phyloP scores from a whole-genome alignment of 2,113 vertebrate species.

The Xiphophorus hellerii region DNA sequence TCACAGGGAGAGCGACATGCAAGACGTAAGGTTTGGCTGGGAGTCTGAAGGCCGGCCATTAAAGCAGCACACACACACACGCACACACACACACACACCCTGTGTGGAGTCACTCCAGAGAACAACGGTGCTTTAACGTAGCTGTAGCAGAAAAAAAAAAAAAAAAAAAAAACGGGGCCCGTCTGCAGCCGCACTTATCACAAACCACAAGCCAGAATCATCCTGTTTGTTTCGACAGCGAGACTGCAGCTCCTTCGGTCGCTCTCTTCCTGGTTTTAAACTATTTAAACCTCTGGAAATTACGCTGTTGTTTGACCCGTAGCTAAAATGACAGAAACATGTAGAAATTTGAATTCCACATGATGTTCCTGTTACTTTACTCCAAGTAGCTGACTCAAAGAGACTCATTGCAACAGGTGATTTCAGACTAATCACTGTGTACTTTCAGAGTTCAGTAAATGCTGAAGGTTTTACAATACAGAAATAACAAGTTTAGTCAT shows the following conservation, averaged over 20 bases:
- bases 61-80: conserved; percentile 27
- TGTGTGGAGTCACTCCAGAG: background rate
- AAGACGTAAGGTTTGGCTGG: conserved; percentile 46
- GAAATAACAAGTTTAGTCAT: background rate
- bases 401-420: background rate
- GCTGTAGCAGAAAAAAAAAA: background rate
- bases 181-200: conserved; percentile 40
- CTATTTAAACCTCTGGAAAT: conserved; percentile 36
- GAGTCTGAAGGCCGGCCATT: conserved; percentile 5
- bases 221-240: conserved; percentile 40
- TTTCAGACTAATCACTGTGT: background rate
- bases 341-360: background rate
- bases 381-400: background rate
- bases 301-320: conserved; percentile 12
- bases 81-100: conserved; percentile 5
- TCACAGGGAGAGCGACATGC: conserved; percentile 29
- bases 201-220: conserved; percentile 29
- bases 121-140: conserved; percentile 8
- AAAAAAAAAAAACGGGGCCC: conserved; percentile 11
- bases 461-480: conserved; percentile 1
- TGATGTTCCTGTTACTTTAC: background rate
- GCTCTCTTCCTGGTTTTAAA: conserved; percentile 55
- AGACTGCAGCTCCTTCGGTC: conserved; percentile 45
- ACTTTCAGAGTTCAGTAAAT: background rate
- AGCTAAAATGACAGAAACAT: background rate